Evolutionary conservation across 2,888 invertebrate species (phyloP), one percentile per base, ranked within the genome.

Genomic region (Erebia ligea): DNA sequence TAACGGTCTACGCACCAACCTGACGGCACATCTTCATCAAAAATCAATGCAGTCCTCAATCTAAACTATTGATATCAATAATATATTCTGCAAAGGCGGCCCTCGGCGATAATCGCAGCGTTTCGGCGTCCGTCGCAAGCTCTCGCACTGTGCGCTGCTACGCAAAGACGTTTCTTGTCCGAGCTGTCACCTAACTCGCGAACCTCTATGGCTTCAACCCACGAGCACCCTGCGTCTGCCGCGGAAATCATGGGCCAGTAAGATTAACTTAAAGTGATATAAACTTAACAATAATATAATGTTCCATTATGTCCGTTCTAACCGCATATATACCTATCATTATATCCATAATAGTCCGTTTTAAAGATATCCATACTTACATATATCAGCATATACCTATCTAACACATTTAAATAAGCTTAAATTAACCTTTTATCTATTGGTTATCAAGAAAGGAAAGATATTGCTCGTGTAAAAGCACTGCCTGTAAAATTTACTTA

Each of bases 81-180:
- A 5, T 45, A 57, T 65, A 21, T 52, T 58, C 40, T 67, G 17
- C 15, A 45, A 77, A 94, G 95, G 80, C 92, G 96, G 58, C 95
- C 95, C 0, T 95, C 95, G 9, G 93, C 94, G 1, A 94, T 95
- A 62, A 94, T 95, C 74, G 95, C 95, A n/a, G 95, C 95, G 19
- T 92, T 95, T 72, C 92, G 95, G 8, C 89, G 95, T 50, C 95
- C 95, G 5, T 95, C 95, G 57, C 95, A 95, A 79, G 94, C 94
- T n/a, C 84, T 95, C 42, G 94, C 94, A 1, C 79, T 95, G 57
- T 94, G 94, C 70, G 94, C 95, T 25, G 94, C 94, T 1, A 91
- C 92, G 2, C 93, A 93, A 74, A 84, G 92, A 1, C 81, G 89
- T 8, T 93, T 93, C 78, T 80, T 93, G 1, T 91, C 92, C 0